Evolutionary conservation across 2,888 invertebrate genomes (phyloP).

Genomic region (Dascillus cervinus): DNA sequence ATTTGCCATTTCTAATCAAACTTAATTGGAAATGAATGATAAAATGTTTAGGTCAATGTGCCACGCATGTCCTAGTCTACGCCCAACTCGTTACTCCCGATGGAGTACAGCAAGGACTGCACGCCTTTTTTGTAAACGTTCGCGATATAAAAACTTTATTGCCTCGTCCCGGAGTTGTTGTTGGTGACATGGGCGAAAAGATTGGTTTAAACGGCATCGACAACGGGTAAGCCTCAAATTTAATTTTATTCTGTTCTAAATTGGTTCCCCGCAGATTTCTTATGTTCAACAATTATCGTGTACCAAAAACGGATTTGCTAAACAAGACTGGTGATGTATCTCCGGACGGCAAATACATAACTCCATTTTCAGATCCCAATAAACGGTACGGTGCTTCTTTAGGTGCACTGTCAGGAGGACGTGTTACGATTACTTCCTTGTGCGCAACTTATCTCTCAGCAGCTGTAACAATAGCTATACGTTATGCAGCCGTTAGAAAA

Average conservation of each 20-base stretch:
- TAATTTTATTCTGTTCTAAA: conserved; percentile 1
- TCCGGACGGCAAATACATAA: conserved; percentile 71
- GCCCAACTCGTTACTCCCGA: conserved; percentile 81
- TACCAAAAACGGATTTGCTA: conserved; percentile 70
- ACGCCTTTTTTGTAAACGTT: conserved; percentile 80
- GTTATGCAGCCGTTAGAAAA: conserved; percentile 77
- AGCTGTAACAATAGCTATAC: conserved; percentile 72
- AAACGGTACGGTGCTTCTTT: conserved; percentile 47
- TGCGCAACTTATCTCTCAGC: conserved; percentile 59
- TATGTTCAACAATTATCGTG: too few species aligned
- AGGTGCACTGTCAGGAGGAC: conserved; percentile 76
- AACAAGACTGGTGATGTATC: conserved; percentile 84
- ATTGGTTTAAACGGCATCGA: conserved; percentile 86
- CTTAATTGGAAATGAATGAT: too few species aligned
- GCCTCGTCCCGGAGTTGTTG: conserved; percentile 69
- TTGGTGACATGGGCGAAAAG: conserved; percentile 92
- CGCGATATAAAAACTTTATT: conserved; percentile 64
- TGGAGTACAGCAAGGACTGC: conserved; percentile 72
- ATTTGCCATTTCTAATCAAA: too few species aligned
- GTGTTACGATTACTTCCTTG: conserved; percentile 61
- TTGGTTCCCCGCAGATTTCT: conserved; percentile 48
- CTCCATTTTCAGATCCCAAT: conserved; percentile 71
- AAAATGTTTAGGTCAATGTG: conserved; percentile 61
- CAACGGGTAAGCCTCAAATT: conserved; percentile 63
- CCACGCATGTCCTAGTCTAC: conserved; percentile 81